Percentiles rank a stretch among this genome's conserved stretches.
Evolutionary conservation across 2,888 invertebrate species (phyloP).

Genomic region (Drosophila mimetica): DNA sequence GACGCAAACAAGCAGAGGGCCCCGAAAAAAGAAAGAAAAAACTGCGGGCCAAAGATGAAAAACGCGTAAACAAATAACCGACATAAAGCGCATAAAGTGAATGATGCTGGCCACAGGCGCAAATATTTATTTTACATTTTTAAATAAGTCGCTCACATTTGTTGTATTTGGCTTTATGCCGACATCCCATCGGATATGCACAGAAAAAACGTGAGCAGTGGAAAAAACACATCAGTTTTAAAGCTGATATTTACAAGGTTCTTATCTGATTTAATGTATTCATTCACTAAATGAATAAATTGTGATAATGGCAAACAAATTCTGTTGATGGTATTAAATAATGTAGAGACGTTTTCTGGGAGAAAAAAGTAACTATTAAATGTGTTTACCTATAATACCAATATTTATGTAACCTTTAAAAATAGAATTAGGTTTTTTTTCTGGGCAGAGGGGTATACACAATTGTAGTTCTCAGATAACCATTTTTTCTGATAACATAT

Average conservation of each 20-base stretch:
- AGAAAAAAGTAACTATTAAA: not conserved
- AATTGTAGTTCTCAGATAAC: too few species aligned
- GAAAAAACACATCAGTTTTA: not conserved
- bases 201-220: not conserved
- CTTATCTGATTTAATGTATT: not conserved
- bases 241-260: not conserved
- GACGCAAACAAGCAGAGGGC: conserved; percentile 6
- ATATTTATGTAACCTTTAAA: not conserved
- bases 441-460: too few species aligned
- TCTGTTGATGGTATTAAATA: not conserved
- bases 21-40: not conserved
- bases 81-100: conserved; percentile 36
- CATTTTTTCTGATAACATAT: too few species aligned
- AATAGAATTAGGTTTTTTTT: not conserved
- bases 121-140: conserved; percentile 73
- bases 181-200: conserved; percentile 8
- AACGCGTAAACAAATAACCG: conserved; percentile 43
- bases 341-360: not conserved
- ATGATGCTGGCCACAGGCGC: conserved; percentile 54
- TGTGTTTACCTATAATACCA: not conserved
- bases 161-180: conserved; percentile 15
- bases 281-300: not conserved
- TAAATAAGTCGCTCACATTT: conserved; percentile 64
- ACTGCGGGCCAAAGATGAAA: conserved; percentile 16
- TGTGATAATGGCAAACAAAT: not conserved